Conservation (phyloP, 1,140 invertebrate species). For the Zaprionus kolodkinae region DNA sequence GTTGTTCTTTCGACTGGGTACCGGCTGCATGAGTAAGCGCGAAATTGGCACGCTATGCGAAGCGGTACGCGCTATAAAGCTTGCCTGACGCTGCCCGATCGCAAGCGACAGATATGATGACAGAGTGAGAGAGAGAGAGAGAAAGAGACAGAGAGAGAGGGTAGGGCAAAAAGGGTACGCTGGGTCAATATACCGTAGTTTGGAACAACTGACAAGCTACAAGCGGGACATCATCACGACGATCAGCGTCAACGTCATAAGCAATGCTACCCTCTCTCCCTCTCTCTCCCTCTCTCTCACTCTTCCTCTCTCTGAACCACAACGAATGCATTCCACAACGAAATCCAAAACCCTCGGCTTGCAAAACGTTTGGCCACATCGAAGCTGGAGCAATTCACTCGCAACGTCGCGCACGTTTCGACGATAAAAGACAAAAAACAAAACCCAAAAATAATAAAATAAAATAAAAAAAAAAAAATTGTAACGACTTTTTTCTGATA, state of each 20-base stretch:
- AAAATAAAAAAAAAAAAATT: not conserved
- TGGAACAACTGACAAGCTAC: slow-evolving; percentile 8
- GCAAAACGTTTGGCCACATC: slow-evolving; percentile 45
- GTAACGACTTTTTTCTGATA: slow-evolving; percentile 26
- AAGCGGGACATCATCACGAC: slow-evolving; percentile 12
- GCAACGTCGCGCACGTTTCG: slow-evolving; percentile 50
- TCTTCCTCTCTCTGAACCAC: slow-evolving; percentile 2
- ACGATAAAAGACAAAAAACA: slow-evolving; percentile 35
- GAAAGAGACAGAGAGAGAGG: not conserved
- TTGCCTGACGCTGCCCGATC: slow-evolving; percentile 24
- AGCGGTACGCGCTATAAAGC: slow-evolving; percentile 24
- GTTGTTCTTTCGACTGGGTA: slow-evolving; percentile 8
- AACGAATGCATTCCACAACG: slow-evolving; percentile 41
- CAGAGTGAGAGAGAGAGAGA: not conserved
- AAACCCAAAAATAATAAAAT: slow-evolving; percentile 3
- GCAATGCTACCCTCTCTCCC: not conserved
- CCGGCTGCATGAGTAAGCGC: slow-evolving; percentile 29
- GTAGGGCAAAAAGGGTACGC: slow-evolving; percentile 20
- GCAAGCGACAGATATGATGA: slow-evolving; percentile 36
- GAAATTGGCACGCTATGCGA: slow-evolving; percentile 31
- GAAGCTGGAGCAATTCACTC: slow-evolving; percentile 49
- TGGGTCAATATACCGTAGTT: slow-evolving; percentile 42
- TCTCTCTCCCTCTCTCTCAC: not conserved
- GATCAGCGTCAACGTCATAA: slow-evolving; percentile 32
- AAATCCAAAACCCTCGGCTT: slow-evolving; percentile 38